phyloP scores from a whole-genome alignment of 2,888 invertebrate genomes.

The Drosophila borealis region DNA sequence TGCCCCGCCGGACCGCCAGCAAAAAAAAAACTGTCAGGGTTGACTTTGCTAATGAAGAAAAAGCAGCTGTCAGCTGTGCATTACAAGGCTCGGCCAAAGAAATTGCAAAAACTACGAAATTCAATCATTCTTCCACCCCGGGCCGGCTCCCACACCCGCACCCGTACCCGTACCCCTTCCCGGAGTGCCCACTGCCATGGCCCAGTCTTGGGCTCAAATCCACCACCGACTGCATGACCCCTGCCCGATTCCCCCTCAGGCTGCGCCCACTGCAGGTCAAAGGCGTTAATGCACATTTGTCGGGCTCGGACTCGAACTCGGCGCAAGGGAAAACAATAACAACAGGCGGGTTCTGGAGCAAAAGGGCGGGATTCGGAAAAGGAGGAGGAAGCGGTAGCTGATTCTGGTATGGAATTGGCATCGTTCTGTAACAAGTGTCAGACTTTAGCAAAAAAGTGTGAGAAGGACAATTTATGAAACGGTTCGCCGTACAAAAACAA shows the following conservation, averaged over 20 bases:
- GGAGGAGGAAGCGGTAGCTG: constrained; percentile 12
- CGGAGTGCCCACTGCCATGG: no score
- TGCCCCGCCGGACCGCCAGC: neutral
- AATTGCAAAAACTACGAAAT: constrained; percentile 79
- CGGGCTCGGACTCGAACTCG: constrained; percentile 17
- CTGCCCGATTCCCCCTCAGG: constrained; percentile 4
- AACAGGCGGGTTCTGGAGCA: constrained; percentile 1
- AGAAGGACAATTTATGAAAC: constrained; percentile 75
- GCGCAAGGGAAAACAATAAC: constrained; percentile 27
- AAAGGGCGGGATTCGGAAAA: constrained; percentile 3
- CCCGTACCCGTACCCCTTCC: neutral
- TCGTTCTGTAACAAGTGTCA: constrained; percentile 74
- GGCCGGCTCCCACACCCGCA: neutral
- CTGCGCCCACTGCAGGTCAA: constrained; percentile 69
- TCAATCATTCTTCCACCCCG: constrained; percentile 62
- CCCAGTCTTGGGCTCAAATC: constrained; percentile 15
- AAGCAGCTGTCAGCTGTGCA: constrained; percentile 81
- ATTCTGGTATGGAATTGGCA: constrained; percentile 48
- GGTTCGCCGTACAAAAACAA: constrained; percentile 43
- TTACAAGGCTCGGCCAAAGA: constrained; percentile 68
- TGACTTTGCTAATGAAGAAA: constrained; percentile 80
- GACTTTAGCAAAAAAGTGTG: constrained; percentile 40
- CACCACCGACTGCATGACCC: constrained; percentile 23
- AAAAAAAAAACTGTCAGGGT: constrained; percentile 57
- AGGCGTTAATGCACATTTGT: constrained; percentile 81